Conservation (phyloP, 2,797 vertebrate species). For the Fratercula arctica region DNA sequence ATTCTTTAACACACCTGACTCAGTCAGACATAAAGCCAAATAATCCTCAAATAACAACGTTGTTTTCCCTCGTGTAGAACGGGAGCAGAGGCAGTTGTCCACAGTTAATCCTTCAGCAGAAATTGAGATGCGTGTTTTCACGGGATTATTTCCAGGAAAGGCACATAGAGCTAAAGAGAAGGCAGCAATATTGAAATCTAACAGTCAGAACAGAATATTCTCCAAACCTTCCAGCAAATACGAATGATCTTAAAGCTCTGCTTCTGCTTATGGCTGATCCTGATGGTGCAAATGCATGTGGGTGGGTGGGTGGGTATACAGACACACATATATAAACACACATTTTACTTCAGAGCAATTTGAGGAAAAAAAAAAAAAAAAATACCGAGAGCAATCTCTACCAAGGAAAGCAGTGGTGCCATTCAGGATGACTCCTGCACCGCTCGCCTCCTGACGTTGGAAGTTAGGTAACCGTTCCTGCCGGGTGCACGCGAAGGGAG, state of each 20-base stretch:
- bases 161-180: neutral
- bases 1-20: neutral
- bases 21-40: neutral
- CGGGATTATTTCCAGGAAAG: neutral
- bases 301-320: neutral
- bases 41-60: neutral
- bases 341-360: neutral
- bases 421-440: neutral
- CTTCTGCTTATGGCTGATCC: neutral
- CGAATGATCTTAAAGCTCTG: neutral
- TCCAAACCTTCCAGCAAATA: neutral
- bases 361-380: neutral
- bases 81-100: neutral
- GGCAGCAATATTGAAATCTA: neutral
- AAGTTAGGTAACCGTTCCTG: neutral
- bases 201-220: neutral
- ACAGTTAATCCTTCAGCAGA: neutral
- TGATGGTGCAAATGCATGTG: neutral
- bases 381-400: neutral
- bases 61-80: neutral
- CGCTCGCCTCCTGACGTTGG: neutral
- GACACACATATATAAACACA: neutral
- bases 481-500: neutral
- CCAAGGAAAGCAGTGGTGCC: neutral
- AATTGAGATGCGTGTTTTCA: neutral